These are phyloP conservation scores for Arctocebus calabarensis DNA, from an alignment of 2,797 vertebrate genomes.

Conservation along the genomic window DNA sequence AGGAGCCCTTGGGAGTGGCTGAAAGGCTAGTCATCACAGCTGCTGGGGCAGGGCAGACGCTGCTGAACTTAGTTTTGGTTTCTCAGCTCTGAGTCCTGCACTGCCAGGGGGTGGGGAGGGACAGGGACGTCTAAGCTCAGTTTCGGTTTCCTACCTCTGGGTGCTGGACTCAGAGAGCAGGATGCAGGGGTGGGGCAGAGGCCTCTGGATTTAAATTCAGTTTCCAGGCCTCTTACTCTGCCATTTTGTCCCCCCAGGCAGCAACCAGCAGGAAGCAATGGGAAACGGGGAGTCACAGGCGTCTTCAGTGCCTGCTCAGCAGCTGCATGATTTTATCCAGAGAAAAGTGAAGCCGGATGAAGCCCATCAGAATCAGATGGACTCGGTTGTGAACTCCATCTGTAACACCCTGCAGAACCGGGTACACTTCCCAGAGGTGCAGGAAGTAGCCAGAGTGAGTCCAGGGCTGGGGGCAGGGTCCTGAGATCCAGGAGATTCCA, in stretches of 20 bases:
- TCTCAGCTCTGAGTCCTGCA: neutral
- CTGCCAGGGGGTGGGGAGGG: rapidly evolving
- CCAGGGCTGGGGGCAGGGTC: neutral
- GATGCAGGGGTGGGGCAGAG: neutral
- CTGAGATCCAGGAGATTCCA: neutral
- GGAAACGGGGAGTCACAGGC: neutral
- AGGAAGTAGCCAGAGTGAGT: slow-evolving; percentile 41
- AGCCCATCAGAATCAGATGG: neutral
- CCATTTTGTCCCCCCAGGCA: rapidly evolving
- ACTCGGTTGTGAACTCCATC: rapidly evolving
- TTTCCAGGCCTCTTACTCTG: neutral
- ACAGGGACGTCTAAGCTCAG: neutral
- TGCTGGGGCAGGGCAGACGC: neutral
- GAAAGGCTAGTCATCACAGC: rapidly evolving
- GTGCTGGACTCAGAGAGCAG: neutral
- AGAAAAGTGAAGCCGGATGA: neutral
- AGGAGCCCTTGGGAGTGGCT: too few species aligned
- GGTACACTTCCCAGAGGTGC: rapidly evolving
- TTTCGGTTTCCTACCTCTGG: neutral
- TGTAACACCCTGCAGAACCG: neutral
- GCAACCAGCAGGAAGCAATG: neutral
- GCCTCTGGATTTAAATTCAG: neutral
- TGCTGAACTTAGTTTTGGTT: neutral
- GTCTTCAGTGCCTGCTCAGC: rapidly evolving
- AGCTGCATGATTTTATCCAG: neutral